Evolutionary conservation across 2,797 vertebrate genomes (phyloP).

Genomic region (Pangasius larnaudii): DNA sequence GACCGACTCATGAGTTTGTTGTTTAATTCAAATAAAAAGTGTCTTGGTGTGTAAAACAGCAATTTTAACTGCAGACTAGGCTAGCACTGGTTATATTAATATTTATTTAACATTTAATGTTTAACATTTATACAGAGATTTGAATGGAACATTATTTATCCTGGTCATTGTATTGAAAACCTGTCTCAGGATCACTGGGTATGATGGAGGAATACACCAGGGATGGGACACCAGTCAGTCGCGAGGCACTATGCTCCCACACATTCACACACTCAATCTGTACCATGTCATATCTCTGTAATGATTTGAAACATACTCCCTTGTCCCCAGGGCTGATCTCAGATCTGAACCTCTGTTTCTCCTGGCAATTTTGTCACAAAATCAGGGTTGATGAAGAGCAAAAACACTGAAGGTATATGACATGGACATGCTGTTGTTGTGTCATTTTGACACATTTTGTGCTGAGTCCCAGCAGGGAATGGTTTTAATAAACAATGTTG

Average conservation of each 20-base stretch:
- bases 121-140: neutral
- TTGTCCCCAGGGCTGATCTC: neutral
- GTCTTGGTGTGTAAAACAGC: neutral
- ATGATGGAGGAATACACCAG: neutral
- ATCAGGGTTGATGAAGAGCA: neutral
- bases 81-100: neutral
- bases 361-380: neutral
- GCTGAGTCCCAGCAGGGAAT: neutral
- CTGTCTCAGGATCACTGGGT: neutral
- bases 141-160: neutral
- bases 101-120: neutral
- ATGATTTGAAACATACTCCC: neutral
- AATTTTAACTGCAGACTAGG: neutral
- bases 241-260: neutral
- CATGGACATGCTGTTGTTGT: neutral
- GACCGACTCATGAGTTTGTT: neutral
- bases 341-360: slow-evolving; percentile 11
- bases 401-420: neutral
- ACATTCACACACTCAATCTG: neutral
- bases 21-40: neutral
- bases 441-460: neutral
- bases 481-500: slow-evolving; percentile 25
- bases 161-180: neutral
- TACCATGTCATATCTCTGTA: neutral
- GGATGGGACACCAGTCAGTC: neutral